A percentile compares a stretch with the other conserved stretches of the same genome.
phyloP scores from a whole-genome alignment of 2,113 vertebrate species.

The Apus apus region DNA sequence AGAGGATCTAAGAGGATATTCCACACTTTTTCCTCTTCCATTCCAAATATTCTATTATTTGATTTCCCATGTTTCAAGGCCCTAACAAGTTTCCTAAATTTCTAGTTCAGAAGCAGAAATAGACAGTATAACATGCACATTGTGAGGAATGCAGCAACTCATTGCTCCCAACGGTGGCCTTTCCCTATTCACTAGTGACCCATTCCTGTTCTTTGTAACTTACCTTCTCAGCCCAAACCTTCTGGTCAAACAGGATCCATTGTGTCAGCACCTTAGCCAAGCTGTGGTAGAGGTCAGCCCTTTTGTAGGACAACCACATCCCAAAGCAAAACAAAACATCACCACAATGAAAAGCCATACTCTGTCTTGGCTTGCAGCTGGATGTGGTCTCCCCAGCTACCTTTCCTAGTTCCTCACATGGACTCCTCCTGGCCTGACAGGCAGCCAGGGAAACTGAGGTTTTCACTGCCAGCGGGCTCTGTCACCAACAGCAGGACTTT shows the following conservation, averaged over 20 bases:
- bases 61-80: neutral
- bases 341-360: neutral
- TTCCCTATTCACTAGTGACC: neutral
- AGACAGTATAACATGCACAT: neutral
- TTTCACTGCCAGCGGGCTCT: neutral
- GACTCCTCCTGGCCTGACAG: neutral
- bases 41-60: neutral
- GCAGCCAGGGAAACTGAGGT: neutral
- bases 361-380: neutral
- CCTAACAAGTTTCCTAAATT: neutral
- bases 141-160: neutral
- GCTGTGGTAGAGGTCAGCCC: neutral
- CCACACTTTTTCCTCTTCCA: neutral
- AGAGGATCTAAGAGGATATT: neutral
- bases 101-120: neutral
- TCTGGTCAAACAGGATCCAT: neutral
- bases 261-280: neutral
- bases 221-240: neutral
- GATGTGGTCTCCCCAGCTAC: neutral
- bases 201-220: neutral
- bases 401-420: rapidly evolving
- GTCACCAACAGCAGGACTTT: neutral
- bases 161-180: neutral
- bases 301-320: neutral
- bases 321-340: neutral